Evolutionary conservation across 2,113 vertebrate genomes (phyloP), one percentile per base, ranked within the genome.

Genomic region (Hyla sarda): DNA sequence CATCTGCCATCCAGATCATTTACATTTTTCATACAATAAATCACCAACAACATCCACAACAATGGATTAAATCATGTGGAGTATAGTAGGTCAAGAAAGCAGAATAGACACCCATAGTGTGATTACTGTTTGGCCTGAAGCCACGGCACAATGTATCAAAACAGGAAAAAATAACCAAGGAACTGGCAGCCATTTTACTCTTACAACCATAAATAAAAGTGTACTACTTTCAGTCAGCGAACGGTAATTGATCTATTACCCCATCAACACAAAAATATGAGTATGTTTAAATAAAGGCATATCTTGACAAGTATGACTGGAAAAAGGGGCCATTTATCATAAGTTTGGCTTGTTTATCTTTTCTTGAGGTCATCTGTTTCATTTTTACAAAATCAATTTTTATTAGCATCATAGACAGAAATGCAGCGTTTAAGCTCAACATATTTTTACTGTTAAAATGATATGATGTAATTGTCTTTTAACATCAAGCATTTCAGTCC

Each of bases 1-100:
- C 97, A 98, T 97, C 97, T 98, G 97, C 96, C 96, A 95, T 93
- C 94, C 93, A 95, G 95, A 97, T 97, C 96, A 97, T 97, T 96
- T 97, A 96, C 93, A 95, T 95, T 96, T 94, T 96, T 96, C 87
- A 62, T 95, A 92, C 93, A 93, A 96, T 97, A 97, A 97, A 97
- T 98, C 96, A 97, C 93, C 93, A 93, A 93, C 96, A 95, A 93
- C 93, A 94, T 94, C 95, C 95, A 88, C 93, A 96, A 93, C 93
- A 93, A 89, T 90, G 91, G 91, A 92, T 93, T 95, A 93, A 94
- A 94, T 95, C 94, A 93, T 90, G 89, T 89, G 93, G 80, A 92
- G 93, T 91, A 89, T 90, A 90, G 92, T 92, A 93, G 93, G 94
- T 94, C 92, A 94, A 52, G 90, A 82, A 91, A 87, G 91, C 91